A percentile compares a stretch with the other conserved stretches of the same genome.
Evolutionary conservation across 2,888 invertebrate genomes (phyloP).

Genomic region (Camponotus fellah): DNA sequence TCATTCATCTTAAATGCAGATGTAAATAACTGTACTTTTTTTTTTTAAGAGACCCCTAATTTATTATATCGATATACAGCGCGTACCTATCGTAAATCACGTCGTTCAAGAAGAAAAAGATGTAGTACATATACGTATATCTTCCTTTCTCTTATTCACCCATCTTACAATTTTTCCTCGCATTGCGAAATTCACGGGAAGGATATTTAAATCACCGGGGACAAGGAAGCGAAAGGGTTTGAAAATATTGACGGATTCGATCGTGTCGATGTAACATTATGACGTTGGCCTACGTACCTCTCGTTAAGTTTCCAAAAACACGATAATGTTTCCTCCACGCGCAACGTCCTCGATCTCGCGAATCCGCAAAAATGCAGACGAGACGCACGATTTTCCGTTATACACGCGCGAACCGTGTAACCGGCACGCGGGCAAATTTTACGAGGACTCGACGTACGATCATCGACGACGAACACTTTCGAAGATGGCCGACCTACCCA

Average conservation of each 20-base stretch:
- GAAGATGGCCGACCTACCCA: neutral
- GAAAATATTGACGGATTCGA: neutral
- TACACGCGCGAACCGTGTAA: slow-evolving; percentile 19
- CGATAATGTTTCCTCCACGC: neutral
- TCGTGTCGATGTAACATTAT: neutral
- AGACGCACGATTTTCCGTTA: neutral
- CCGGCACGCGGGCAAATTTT: slow-evolving; percentile 49
- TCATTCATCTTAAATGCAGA: neutral
- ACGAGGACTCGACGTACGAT: neutral
- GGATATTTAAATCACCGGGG: neutral
- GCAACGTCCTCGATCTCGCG: neutral
- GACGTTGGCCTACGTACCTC: neutral
- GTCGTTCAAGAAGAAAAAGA: neutral
- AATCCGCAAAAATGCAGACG: neutral
- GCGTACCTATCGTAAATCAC: neutral
- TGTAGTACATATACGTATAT: neutral
- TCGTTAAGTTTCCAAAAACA: neutral
- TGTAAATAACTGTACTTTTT: neutral
- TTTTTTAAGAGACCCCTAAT: neutral
- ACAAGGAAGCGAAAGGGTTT: neutral
- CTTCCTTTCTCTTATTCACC: neutral
- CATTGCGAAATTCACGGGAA: neutral
- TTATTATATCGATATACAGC: neutral
- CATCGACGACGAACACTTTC: neutral
- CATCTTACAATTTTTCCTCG: neutral